Evolutionary conservation across 1,140 invertebrate genomes (phyloP), one percentile per base, ranked within the genome.

Genomic region (Lasioglossum baleicum): DNA sequence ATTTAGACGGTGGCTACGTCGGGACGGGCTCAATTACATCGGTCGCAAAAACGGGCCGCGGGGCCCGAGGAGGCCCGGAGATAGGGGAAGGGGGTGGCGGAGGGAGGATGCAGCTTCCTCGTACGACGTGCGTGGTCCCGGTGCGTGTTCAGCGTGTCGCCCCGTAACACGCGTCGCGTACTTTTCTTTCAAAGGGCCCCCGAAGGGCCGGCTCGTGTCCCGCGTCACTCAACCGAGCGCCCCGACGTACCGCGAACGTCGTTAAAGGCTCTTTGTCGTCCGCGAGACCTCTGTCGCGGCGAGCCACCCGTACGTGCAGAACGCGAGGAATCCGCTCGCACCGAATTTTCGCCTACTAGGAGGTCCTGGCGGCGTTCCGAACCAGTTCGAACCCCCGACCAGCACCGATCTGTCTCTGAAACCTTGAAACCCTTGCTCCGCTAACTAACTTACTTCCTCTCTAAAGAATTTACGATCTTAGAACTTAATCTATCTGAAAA

Each of bases 91-190:
- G 35, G 35, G 5, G 35, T 26, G 26, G 26, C 26, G 75, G 68
- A 44, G 26, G 72, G 63, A 56, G 70, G 82, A 63, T 42, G 15
- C 65, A 72, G 83, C 85, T 93, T 93, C 92, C 77, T 86, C 89
- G 92, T 93, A 93, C 92, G 85, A 89, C 91, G 91, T 92, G 92
- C 81, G 92, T 92, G 92, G 91, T 92, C 92, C 80, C 70, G 85
- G 82, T 74, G 83, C 83, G 78, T 35, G 35, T 35, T 35, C 35
- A 5, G 35, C 35, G 75, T 73, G 76, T 80, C 65, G 65, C 73
- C 63, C 60, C n/a, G 44, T 68, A 72, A 72, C 66, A 61, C 71
- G 61, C 73, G 75, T 71, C 26, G 26, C 56, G 48, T 53, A 53
- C 66, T 77, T 35, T 44, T 53, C 75, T 56, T 26, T 73, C 20